Base-by-base conservation (phyloP, 2,888 invertebrate species). In the Campoletis raptor region DNA sequence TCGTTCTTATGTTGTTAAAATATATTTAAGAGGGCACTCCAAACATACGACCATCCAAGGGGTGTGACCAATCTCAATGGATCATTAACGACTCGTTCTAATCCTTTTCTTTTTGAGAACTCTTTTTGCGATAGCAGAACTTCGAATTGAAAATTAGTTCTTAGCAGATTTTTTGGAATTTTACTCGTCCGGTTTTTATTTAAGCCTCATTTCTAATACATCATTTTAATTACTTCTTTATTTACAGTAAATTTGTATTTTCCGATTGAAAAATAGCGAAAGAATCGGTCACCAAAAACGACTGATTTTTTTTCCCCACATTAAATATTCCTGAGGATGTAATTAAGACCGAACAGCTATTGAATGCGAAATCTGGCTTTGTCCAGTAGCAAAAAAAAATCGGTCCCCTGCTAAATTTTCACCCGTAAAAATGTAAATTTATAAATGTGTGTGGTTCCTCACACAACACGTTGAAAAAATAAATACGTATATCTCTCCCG, bases 321-420 rank as follows among this genome's bases (percentile, higher is more conserved):
- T 57, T 4, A 48, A 18, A 57, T 57, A 2, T 57, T 57, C 24
- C 24, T 24, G 2, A 57, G 6, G 24, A 10, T 9, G 24, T 57
- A 12, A 24, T 57, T 2, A n/a, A 52, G n/a, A 52, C n/a, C 69
- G 37, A 40, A 40, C 10, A 30, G 52, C 61, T 83, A 67, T 74
- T 40, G 42, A 74, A 72, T 52, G 72, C 73, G 67, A 74, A 30
- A 85, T 70, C 74, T 72, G 80, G 82, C 85, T 87, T 84, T 86
- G 87, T 88, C 87, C 86, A 86, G 85, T 85, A 64, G 37, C 21
- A 70, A 76, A 86, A 54, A 70, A 85, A 73, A 18, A 70, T 79
- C 82, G 74, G 61, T 78, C 64, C 81, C 85, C 78, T 40, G 77
- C 81, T 36, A 85, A 84, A 78, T 86, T 88, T 67, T 78, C 85